Percentiles rank a stretch among this genome's conserved stretches.
Conservation (phyloP, 2,888 invertebrate species). For the Athrips mouffetella region DNA sequence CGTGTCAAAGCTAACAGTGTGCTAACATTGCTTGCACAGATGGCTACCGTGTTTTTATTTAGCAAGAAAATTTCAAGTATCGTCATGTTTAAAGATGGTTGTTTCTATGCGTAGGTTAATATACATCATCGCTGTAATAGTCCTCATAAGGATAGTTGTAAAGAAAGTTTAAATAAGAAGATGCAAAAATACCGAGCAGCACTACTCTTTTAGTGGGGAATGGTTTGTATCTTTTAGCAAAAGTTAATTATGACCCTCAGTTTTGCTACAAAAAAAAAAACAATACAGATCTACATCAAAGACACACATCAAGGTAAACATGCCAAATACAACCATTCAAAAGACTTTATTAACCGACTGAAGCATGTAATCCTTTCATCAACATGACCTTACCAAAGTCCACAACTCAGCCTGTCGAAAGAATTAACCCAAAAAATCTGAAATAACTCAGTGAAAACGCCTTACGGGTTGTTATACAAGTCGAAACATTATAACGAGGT, state of each 20-base stretch:
- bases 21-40: slow-evolving; percentile 40
- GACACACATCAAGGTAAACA: neutral
- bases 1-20: slow-evolving; percentile 37
- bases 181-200: too few relatives aligned
- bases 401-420: neutral
- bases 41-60: slow-evolving; percentile 44
- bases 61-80: too few relatives aligned
- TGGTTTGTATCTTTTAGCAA: neutral
- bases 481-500: slow-evolving; percentile 16
- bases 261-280: neutral
- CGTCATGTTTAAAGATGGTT: too few relatives aligned
- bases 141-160: too few relatives aligned
- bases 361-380: neutral
- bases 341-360: slow-evolving; percentile 12
- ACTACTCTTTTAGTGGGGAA: too few relatives aligned
- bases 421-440: slow-evolving; percentile 10
- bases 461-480: slow-evolving; percentile 10
- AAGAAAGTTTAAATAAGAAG: too few relatives aligned
- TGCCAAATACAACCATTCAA: neutral
- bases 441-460: slow-evolving; percentile 13
- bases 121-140: too few relatives aligned
- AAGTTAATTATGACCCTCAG: too few relatives aligned
- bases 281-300: too few relatives aligned
- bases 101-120: too few relatives aligned
- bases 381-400: slow-evolving; percentile 8